phyloP scores from a whole-genome alignment of 2,888 invertebrate genomes.

The Ichneumoninae sp. region DNA sequence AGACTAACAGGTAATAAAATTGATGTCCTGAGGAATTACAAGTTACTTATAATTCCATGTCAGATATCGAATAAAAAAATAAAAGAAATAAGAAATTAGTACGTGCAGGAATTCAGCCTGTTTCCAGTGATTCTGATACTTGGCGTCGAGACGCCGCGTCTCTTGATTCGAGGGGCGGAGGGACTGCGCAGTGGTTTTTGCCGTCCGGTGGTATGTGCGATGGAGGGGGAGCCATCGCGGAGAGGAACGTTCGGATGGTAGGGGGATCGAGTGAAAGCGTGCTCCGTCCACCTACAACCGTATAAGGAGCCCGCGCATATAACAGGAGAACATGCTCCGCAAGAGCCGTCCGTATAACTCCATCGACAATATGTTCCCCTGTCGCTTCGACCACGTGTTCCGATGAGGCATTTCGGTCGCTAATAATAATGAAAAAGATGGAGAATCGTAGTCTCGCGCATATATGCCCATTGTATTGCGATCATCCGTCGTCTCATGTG shows the following conservation, averaged over 20 bases:
- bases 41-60: too few species aligned
- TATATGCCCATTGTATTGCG: slow-evolving; percentile 13
- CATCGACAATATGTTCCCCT: slow-evolving; percentile 72
- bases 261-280: slow-evolving; percentile 69
- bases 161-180: not conserved
- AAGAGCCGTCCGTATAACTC: slow-evolving; percentile 63
- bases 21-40: too few species aligned
- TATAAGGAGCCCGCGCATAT: slow-evolving; percentile 84
- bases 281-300: slow-evolving; percentile 82
- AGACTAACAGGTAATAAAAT: too few species aligned
- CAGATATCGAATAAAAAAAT: not conserved
- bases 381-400: slow-evolving; percentile 80
- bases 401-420: slow-evolving; percentile 74
- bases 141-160: too few species aligned
- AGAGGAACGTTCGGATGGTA: not conserved
- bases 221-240: not conserved
- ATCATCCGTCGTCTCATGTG: slow-evolving; percentile 67
- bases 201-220: not conserved
- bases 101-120: not conserved
- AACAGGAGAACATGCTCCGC: slow-evolving; percentile 74
- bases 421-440: slow-evolving; percentile 52
- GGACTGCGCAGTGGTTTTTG: not conserved
- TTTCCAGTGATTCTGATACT: not conserved
- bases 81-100: not conserved
- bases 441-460: slow-evolving; percentile 10